Evolutionary conservation across 2,797 vertebrate species (phyloP), one percentile per base, ranked within the genome.

Genomic region (Phoeniculus purpureus): DNA sequence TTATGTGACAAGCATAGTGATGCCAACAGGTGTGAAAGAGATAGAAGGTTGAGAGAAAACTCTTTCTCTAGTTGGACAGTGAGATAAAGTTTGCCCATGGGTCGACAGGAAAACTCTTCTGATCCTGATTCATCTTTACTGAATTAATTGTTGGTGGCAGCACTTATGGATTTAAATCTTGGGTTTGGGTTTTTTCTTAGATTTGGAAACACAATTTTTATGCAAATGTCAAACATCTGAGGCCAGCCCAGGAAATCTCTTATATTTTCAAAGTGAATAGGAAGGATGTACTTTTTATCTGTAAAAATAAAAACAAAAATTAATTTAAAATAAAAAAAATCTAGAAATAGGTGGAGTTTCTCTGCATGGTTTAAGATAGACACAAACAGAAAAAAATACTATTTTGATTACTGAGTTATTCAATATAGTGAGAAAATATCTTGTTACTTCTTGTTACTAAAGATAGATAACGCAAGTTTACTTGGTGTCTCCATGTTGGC

Each of bases 31-130:
- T 55, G 7, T 22, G 27, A 87, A 81, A 71, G 51, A 76, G 29
- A 40, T 1, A 32, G 52, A 54, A 50, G 13, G 23, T 27, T 1
- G 1, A 70, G 31, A 31, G n/a, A 40, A 0, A 0, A 21, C 37
- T 79, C 15, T 61, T 48, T 21, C 17, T 15, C 10, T 26, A 50
- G 7, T 1, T 43, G 21, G 47, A 70, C 25, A n/a, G 9, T 31
- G 19, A 37, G 29, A 72, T 48, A 75, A 6, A 84, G 6, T n/a
- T 27, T 59, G 47, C 12, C 31, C 37, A 37, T 37, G 37, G 37
- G 37, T 37, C 12, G 37, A 37, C 8, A 37, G 12, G 37, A 37
- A 37, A 37, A 37, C 37, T 37, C 37, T 37, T 21, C 47, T 21
- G 47, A 48, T 48, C 18, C 15, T 48, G 43, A 43, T 43, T 43